Conservation (phyloP, 2,113 vertebrate genomes). For the Scartelaos histophorus region DNA sequence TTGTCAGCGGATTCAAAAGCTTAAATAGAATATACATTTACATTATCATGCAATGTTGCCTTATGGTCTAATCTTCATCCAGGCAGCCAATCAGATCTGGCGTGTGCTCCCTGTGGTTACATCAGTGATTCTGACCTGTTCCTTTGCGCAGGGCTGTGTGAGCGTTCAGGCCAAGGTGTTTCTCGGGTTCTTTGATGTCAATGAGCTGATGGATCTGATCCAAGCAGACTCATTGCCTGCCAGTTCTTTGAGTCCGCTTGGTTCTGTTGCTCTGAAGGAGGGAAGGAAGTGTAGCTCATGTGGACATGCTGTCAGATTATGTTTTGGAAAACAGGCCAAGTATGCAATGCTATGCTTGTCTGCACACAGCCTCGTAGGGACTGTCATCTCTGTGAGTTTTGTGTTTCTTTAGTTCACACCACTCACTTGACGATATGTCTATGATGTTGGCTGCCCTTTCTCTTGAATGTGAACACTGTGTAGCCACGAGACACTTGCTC, state of each 20-base stretch:
- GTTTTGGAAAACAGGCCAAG: constrained; percentile 58
- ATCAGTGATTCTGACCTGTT: constrained; percentile 59
- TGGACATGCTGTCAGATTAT: constrained; percentile 67
- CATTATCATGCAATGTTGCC: constrained; percentile 51
- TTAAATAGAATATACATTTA: constrained; percentile 29
- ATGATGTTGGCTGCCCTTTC: constrained; percentile 53
- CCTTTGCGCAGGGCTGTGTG: constrained; percentile 36
- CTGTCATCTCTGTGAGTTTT: constrained; percentile 33
- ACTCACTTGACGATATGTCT: constrained; percentile 42
- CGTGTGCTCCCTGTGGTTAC: constrained; percentile 45
- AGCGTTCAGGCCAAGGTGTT: constrained; percentile 34
- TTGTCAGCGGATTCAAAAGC: constrained; percentile 30
- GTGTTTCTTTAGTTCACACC: constrained; percentile 9
- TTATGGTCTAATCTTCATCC: constrained; percentile 50
- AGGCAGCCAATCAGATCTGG: constrained; percentile 54
- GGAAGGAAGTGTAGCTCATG: constrained; percentile 51
- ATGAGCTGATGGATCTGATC: constrained; percentile 62
- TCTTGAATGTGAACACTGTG: constrained; percentile 55
- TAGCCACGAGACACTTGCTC: constrained; percentile 48
- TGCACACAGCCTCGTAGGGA: constrained; percentile 33
- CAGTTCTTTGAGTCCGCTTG: constrained; percentile 50
- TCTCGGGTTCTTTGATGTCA: constrained; percentile 56
- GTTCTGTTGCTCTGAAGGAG: constrained; percentile 50
- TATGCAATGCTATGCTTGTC: constrained; percentile 36
- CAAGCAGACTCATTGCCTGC: constrained; percentile 51